These are phyloP conservation scores for Sphyrna mokarran DNA, from an alignment of 2,113 vertebrate species.

Conservation along the genomic window DNA sequence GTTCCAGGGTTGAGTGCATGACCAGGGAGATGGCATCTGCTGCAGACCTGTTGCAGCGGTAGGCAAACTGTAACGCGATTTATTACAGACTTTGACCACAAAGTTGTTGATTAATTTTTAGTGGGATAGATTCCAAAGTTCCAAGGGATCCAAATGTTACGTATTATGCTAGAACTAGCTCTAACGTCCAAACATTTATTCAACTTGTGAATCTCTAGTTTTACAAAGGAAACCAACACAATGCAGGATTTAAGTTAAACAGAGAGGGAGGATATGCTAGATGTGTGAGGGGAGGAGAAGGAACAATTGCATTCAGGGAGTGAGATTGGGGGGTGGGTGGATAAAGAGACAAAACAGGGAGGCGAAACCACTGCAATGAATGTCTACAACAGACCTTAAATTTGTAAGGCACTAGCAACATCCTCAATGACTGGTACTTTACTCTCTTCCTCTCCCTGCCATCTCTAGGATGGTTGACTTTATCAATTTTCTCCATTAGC, in stretches of 20 bases:
- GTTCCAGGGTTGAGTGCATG: too few species aligned
- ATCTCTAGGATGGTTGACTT: background rate
- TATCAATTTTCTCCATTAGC: background rate
- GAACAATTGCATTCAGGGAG: background rate
- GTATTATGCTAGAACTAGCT: background rate
- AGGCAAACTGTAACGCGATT: too few species aligned
- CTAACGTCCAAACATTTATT: background rate
- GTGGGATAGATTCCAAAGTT: background rate
- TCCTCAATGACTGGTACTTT: background rate
- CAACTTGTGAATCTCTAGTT: background rate
- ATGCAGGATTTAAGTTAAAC: background rate
- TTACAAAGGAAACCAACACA: background rate
- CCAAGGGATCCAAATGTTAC: background rate
- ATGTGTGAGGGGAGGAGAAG: too few species aligned
- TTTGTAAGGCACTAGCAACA: background rate
- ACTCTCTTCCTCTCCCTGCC: background rate
- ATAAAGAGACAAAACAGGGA: background rate
- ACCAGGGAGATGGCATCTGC: too few species aligned
- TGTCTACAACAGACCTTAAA: background rate
- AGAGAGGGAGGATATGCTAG: background rate
- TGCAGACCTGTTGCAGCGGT: too few species aligned
- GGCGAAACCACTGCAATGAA: background rate
- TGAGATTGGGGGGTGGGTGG: background rate
- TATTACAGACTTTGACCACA: background rate
- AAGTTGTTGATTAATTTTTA: background rate